These are phyloP conservation scores for Drosophila rellima DNA, from an alignment of 2,888 invertebrate genomes.

Conservation along the genomic window DNA sequence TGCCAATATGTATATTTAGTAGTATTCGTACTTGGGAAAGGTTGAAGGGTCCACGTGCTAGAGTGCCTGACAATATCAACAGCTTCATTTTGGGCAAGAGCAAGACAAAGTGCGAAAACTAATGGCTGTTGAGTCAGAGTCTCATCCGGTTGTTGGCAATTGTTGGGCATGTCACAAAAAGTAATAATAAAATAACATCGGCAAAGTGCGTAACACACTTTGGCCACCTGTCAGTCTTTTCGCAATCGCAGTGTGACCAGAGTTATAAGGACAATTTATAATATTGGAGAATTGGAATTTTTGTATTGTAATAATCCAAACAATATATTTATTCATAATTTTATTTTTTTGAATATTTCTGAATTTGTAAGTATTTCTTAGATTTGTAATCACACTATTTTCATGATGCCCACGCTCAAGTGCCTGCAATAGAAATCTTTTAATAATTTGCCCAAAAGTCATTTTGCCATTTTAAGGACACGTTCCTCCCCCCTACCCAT, in stretches of 20 bases:
- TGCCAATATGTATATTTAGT: constrained; percentile 46
- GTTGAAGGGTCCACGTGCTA: constrained; percentile 50
- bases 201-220: constrained; percentile 50
- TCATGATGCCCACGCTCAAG: constrained; percentile 6
- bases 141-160: constrained; percentile 72
- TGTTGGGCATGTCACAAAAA: constrained; percentile 59
- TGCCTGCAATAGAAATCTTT: constrained; percentile 54
- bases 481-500: background rate
- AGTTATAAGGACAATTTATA: background rate
- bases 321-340: background rate
- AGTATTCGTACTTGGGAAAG: background rate
- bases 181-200: constrained; percentile 68
- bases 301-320: background rate
- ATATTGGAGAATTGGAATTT: background rate
- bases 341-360: background rate
- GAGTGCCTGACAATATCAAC: constrained; percentile 62
- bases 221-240: constrained; percentile 49
- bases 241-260: constrained; percentile 34
- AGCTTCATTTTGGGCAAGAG: constrained; percentile 69
- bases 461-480: constrained; percentile 59
- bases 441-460: constrained; percentile 65
- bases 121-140: constrained; percentile 44
- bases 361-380: background rate
- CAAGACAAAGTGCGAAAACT: constrained; percentile 41
- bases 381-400: constrained; percentile 22